Percentiles rank a stretch among this genome's conserved stretches.
Evolutionary conservation across 1,140 invertebrate genomes (phyloP).

Genomic region (Pseudomyrmex cubaensis): DNA sequence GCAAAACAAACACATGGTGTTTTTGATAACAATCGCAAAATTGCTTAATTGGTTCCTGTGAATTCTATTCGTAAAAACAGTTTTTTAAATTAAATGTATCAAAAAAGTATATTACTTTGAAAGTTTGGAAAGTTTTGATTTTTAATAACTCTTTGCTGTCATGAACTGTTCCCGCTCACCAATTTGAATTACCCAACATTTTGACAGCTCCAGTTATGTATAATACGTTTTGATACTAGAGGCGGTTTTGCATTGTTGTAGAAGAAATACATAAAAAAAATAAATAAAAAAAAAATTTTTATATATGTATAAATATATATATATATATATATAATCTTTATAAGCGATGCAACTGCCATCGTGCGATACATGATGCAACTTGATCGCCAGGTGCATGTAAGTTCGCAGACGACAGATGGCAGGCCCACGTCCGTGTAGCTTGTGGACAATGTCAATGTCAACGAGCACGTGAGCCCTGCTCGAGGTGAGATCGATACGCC

Average conservation of each 20-base stretch:
- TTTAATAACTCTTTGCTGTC: too few relatives aligned
- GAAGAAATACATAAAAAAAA: too few relatives aligned
- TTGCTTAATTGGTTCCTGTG: background rate
- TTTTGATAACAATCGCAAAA: background rate
- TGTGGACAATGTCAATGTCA: conserved; percentile 85
- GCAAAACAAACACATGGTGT: conserved; percentile 47
- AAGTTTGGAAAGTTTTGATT: too few relatives aligned
- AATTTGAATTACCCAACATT: too few relatives aligned
- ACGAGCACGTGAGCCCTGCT: conserved; percentile 82
- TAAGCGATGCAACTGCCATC: conserved; percentile 67
- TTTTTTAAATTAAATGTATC: background rate
- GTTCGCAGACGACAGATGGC: conserved; percentile 81
- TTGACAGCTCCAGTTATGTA: too few relatives aligned
- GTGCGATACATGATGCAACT: conserved; percentile 55
- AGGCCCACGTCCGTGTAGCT: conserved; percentile 62
- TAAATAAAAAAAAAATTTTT: too few relatives aligned
- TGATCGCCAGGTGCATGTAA: conserved; percentile 63
- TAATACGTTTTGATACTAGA: too few relatives aligned
- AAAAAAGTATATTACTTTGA: conserved; percentile 47
- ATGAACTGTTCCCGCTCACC: too few relatives aligned
- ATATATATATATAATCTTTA: background rate
- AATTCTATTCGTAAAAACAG: background rate
- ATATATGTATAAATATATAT: too few relatives aligned
- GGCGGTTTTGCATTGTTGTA: too few relatives aligned
- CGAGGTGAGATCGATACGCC: conserved; percentile 82